These are phyloP conservation scores for Elanus axillaris DNA, from an alignment of 2,113 vertebrate genomes.

Conservation along the genomic window DNA sequence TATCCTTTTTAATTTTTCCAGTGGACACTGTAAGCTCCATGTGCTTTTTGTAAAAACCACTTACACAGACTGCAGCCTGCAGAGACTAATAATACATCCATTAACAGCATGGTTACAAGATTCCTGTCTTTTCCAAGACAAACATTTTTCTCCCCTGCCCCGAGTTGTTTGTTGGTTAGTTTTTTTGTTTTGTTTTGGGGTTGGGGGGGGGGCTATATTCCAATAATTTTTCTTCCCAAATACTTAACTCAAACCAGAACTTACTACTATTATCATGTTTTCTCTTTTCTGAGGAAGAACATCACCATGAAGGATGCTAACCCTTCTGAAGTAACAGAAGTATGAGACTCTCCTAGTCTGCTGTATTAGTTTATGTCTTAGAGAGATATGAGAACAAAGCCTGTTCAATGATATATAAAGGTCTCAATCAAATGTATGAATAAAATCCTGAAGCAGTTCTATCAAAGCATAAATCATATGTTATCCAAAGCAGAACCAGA, in stretches of 20 bases:
- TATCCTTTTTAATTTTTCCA: neutral
- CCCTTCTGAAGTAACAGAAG: neutral
- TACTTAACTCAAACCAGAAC: neutral
- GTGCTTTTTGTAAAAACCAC: neutral
- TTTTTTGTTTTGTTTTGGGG: neutral
- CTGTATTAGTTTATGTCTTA: neutral
- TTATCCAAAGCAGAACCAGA: slow-evolving; percentile 15
- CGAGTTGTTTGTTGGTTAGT: neutral
- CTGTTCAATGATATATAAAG: neutral
- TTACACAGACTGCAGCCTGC: neutral
- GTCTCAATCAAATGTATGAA: slow-evolving; percentile 19
- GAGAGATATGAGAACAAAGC: neutral
- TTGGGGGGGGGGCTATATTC: neutral
- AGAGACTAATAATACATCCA: neutral
- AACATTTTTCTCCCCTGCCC: neutral
- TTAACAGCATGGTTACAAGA: neutral
- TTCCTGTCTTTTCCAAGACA: neutral
- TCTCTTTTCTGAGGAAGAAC: neutral
- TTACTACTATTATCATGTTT: neutral
- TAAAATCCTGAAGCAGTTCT: neutral
- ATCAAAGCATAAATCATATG: neutral
- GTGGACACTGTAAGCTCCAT: neutral
- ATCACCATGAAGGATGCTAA: neutral
- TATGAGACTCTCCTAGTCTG: neutral
- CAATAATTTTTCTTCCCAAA: neutral